A percentile compares a stretch with the other conserved stretches of the same genome.
These are phyloP conservation scores for Spinibarbus caldwelli DNA, from an alignment of 2,797 vertebrate species.

Conservation along the genomic window DNA sequence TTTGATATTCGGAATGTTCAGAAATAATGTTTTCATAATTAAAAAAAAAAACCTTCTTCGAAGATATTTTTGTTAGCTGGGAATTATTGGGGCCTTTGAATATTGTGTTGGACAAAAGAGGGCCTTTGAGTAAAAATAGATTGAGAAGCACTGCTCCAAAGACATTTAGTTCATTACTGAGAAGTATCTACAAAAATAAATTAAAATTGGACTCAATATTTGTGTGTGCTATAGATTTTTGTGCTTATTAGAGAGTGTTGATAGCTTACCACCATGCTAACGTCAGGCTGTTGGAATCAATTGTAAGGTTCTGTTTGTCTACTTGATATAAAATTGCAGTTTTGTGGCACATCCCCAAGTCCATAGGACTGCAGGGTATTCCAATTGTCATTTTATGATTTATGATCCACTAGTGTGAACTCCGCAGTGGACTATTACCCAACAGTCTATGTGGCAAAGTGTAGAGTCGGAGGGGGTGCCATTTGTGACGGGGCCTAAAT, in stretches of 20 bases:
- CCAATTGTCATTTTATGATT: constrained; percentile 9
- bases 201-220: not conserved
- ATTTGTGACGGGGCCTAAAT: not conserved
- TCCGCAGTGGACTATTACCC: constrained; percentile 9
- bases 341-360: not conserved
- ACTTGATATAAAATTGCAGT: not conserved
- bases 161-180: not conserved
- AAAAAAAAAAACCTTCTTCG: not conserved
- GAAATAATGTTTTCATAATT: not conserved
- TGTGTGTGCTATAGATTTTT: not conserved
- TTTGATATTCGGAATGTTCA: not conserved
- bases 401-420: not conserved
- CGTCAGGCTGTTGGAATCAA: not conserved
- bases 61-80: not conserved
- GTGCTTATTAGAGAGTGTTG: not conserved
- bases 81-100: not conserved
- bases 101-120: not conserved
- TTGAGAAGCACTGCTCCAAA: not conserved
- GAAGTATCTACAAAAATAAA: not conserved
- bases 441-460: constrained; percentile 7
- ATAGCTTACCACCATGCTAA: not conserved
- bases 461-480: not conserved
- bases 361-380: not conserved
- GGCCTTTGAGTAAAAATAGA: not conserved
- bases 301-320: not conserved